A percentile compares a stretch with the other conserved stretches of the same genome.
phyloP scores from a whole-genome alignment of 2,888 invertebrate species.

The Exocentrus adspersus region DNA sequence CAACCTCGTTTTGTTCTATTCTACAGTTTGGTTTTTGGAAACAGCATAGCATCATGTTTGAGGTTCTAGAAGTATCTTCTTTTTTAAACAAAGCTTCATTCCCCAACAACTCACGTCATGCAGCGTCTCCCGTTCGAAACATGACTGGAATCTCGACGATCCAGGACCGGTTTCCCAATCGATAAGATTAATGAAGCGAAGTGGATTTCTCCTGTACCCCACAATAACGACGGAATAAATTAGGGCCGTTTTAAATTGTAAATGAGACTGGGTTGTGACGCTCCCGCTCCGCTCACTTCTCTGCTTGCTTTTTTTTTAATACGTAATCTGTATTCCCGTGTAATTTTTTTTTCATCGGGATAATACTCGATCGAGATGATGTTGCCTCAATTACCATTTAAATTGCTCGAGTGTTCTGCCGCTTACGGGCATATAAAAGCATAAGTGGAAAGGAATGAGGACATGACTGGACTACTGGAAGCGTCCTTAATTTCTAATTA shows the following conservation, averaged over 20 bases:
- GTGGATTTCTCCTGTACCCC: slow-evolving; percentile 14
- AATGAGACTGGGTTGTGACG: background rate
- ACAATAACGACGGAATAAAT: slow-evolving; percentile 23
- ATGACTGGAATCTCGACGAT: slow-evolving; percentile 14
- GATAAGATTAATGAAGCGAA: slow-evolving; percentile 34
- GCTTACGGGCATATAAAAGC: background rate
- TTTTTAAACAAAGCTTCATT: background rate
- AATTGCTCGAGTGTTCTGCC: background rate
- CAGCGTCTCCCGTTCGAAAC: background rate
- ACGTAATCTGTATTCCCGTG: background rate
- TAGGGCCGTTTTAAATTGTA: slow-evolving; percentile 7
- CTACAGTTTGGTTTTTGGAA: too few relatives aligned
- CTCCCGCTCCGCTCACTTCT: background rate
- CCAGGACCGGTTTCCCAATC: slow-evolving; percentile 26
- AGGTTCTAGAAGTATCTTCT: too few relatives aligned
- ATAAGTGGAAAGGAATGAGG: background rate
- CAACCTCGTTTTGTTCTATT: too few relatives aligned
- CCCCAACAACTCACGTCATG: background rate
- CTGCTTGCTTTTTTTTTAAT: slow-evolving; percentile 1
- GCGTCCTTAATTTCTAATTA: background rate
- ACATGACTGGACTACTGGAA: background rate
- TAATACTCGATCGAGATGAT: background rate
- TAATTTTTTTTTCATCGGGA: too few relatives aligned
- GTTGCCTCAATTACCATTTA: background rate
- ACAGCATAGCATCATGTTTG: too few relatives aligned